These are phyloP conservation scores for Sesia bembeciformis DNA, from an alignment of 2,888 invertebrate genomes.

Conservation along the genomic window DNA sequence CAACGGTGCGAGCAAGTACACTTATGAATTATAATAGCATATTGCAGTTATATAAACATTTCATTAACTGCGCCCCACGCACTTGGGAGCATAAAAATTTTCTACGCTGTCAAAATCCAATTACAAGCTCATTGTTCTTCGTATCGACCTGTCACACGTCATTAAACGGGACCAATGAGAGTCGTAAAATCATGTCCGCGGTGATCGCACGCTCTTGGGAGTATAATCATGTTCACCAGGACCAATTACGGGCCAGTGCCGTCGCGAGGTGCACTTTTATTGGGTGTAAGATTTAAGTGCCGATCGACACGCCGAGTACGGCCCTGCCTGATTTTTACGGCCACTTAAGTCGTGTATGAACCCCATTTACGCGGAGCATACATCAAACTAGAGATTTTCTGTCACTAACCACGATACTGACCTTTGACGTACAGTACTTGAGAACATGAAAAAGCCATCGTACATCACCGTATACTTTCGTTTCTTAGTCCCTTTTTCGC, in stretches of 20 bases:
- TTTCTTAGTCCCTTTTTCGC: too few species aligned
- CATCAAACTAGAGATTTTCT: slow-evolving; percentile 6
- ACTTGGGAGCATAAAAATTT: neutral
- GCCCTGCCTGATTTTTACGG: slow-evolving; percentile 58
- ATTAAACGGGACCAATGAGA: slow-evolving; percentile 67
- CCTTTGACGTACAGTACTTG: too few species aligned
- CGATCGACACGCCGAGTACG: slow-evolving; percentile 57
- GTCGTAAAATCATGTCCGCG: slow-evolving; percentile 57
- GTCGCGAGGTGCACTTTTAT: slow-evolving; percentile 62
- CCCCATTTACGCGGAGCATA: slow-evolving; percentile 5
- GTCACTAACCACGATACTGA: neutral
- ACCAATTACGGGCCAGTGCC: slow-evolving; percentile 63
- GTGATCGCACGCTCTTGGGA: slow-evolving; percentile 30
- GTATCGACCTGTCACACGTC: slow-evolving; percentile 58
- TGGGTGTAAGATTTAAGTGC: slow-evolving; percentile 73
- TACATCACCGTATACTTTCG: too few species aligned
- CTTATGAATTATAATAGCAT: too few species aligned
- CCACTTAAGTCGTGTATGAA: slow-evolving; percentile 36
- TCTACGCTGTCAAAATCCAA: slow-evolving; percentile 46
- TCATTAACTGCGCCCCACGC: neutral
- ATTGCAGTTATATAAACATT: neutral
- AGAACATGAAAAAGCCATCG: too few species aligned
- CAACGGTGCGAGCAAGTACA: too few species aligned
- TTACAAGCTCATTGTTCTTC: slow-evolving; percentile 59
- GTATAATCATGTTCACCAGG: slow-evolving; percentile 48